Conservation (phyloP, 1,140 invertebrate species). For the Lasioglossum albipes region DNA sequence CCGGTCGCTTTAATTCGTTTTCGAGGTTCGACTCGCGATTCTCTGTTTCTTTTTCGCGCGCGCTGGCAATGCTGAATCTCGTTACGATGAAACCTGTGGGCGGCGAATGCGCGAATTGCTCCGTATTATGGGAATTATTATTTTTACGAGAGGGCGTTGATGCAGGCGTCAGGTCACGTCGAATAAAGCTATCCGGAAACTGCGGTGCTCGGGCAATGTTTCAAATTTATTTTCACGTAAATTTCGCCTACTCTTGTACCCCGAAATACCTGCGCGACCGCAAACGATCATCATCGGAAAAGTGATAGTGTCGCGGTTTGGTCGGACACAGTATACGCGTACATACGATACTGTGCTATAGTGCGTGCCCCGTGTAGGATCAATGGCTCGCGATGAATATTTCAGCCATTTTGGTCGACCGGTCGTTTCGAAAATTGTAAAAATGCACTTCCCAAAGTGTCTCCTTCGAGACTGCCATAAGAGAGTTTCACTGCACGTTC, state of each 20-base stretch:
- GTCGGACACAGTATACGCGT: conserved; percentile 26
- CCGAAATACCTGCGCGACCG: conserved; percentile 39
- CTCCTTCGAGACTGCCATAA: not conserved
- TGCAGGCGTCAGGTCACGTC: not conserved
- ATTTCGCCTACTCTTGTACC: conserved; percentile 40
- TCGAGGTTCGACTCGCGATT: not conserved
- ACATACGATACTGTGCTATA: not conserved
- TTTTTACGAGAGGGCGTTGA: conserved; percentile 13
- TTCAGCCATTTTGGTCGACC: conserved; percentile 18
- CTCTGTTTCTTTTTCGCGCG: too few relatives aligned
- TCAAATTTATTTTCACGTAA: conserved; percentile 49
- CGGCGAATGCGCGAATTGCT: not conserved
- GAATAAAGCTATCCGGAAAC: conserved; percentile 34
- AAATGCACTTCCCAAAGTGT: not conserved
- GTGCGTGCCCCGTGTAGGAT: not conserved
- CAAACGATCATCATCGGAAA: conserved; percentile 52
- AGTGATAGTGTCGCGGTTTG: conserved; percentile 49
- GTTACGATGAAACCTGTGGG: too few relatives aligned
- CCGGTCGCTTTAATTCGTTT: not conserved
- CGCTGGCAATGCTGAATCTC: too few relatives aligned
- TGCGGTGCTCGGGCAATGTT: conserved; percentile 19
- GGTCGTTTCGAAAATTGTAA: not conserved
- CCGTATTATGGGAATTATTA: not conserved
- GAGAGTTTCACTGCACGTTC: too few relatives aligned
- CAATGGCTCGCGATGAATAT: conserved; percentile 40